Conservation (phyloP, 2,888 invertebrate species). For the Corythucha ciliata region DNA sequence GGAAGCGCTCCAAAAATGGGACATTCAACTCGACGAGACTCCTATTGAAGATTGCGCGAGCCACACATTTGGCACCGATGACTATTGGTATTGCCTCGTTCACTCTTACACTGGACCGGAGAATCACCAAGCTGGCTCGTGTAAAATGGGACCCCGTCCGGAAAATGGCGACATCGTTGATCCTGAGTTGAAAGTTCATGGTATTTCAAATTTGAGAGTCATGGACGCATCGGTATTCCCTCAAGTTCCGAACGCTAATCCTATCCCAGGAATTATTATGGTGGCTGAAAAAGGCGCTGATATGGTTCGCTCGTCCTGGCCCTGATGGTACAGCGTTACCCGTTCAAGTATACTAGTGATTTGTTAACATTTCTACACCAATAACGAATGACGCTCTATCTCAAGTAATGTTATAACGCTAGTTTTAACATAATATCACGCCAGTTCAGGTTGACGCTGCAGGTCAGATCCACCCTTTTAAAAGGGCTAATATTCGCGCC, state of each 20-base stretch:
- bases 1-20: slow-evolving; percentile 32
- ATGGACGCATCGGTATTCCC: slow-evolving; percentile 43
- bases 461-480: too few species aligned
- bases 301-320: slow-evolving; percentile 35
- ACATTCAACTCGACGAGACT: slow-evolving; percentile 29
- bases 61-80: slow-evolving; percentile 33
- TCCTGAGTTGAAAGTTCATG: slow-evolving; percentile 39
- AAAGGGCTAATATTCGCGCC: too few species aligned
- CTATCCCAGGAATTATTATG: slow-evolving; percentile 36
- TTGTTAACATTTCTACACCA: too few species aligned
- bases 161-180: slow-evolving; percentile 40
- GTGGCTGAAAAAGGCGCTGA: slow-evolving; percentile 38
- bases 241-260: slow-evolving; percentile 41
- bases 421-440: too few species aligned
- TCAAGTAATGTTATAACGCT: too few species aligned
- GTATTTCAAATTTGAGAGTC: slow-evolving; percentile 41
- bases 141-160: slow-evolving; percentile 39
- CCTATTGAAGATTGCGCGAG: too few species aligned
- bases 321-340: too few species aligned
- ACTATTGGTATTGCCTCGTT: slow-evolving; percentile 37
- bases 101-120: slow-evolving; percentile 34
- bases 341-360: too few species aligned
- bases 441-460: too few species aligned
- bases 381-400: too few species aligned
- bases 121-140: slow-evolving; percentile 39